Percentiles rank a stretch among this genome's conserved stretches.
These are phyloP conservation scores for Drosophila basisetae DNA, from an alignment of 2,888 invertebrate species.

Conservation along the genomic window DNA sequence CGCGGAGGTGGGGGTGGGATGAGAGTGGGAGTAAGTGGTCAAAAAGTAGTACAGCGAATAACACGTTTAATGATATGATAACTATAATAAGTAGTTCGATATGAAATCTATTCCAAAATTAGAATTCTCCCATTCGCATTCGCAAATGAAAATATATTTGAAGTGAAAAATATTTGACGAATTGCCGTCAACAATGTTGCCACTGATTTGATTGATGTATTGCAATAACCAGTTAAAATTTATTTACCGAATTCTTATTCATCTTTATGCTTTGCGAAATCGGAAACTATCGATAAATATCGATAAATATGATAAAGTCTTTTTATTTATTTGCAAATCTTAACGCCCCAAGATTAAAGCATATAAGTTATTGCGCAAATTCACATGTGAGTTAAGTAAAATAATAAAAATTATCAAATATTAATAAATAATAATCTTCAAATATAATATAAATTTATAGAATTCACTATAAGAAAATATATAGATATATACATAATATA, in stretches of 20 bases:
- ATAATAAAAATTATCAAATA: too few relatives aligned
- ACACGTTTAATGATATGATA: background rate
- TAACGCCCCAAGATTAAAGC: too few relatives aligned
- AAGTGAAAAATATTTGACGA: background rate
- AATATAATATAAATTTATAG: background rate
- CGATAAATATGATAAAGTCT: background rate
- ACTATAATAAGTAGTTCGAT: background rate
- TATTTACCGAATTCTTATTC: background rate
- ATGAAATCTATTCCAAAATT: background rate
- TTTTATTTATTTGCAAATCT: too few relatives aligned
- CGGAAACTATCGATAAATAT: background rate
- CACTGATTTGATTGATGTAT: background rate
- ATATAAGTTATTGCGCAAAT: too few relatives aligned
- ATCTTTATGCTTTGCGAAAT: background rate
- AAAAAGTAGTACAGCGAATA: background rate
- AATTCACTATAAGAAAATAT: too few relatives aligned
- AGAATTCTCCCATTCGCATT: background rate
- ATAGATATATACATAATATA: background rate
- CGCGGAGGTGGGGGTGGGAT: background rate
- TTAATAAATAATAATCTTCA: background rate
- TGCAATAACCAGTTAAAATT: background rate
- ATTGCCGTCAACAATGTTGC: background rate
- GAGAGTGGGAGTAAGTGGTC: background rate
- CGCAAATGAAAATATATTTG: too few relatives aligned
- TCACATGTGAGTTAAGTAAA: too few relatives aligned